phyloP scores from a whole-genome alignment of 2,888 invertebrate genomes.

The Drosophila mayaguana region DNA sequence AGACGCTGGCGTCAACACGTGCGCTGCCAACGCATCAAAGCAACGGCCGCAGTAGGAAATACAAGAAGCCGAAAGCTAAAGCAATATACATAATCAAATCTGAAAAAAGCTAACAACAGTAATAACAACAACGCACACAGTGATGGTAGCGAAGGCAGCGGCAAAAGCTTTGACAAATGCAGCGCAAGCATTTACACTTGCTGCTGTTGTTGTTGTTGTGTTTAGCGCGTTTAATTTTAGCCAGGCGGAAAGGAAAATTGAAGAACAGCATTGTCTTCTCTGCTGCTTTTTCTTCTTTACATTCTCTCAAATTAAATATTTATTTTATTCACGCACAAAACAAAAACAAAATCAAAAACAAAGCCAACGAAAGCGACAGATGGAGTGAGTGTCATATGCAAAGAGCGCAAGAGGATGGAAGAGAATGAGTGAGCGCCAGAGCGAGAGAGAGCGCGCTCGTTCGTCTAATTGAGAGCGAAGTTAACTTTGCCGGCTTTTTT shows the following conservation, averaged over 20 bases:
- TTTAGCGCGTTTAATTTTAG: constrained; percentile 75
- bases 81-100: constrained; percentile 7
- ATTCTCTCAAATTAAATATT: constrained; percentile 68
- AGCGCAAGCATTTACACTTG: constrained; percentile 47
- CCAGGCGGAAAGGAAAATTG: constrained; percentile 71
- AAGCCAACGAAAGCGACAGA: constrained; percentile 13
- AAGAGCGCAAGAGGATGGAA: neutral
- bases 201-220: constrained; percentile 46
- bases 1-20: constrained; percentile 57
- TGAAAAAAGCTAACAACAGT: constrained; percentile 9
- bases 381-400: constrained; percentile 8
- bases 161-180: constrained; percentile 54
- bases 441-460: neutral
- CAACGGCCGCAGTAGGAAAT: constrained; percentile 63
- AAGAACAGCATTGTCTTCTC: constrained; percentile 68
- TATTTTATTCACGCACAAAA: constrained; percentile 61
- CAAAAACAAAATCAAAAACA: constrained; percentile 16
- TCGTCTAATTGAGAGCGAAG: constrained; percentile 1
- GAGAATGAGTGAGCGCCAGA: neutral
- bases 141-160: neutral
- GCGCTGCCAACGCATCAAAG: constrained; percentile 53
- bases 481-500: constrained; percentile 59
- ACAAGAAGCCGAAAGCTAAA: constrained; percentile 62
- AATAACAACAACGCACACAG: constrained; percentile 16
- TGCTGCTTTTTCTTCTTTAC: constrained; percentile 23